Evolutionary conservation across 2,113 vertebrate species (phyloP), one percentile per base, ranked within the genome.

Genomic region (Lampris megalopsis): DNA sequence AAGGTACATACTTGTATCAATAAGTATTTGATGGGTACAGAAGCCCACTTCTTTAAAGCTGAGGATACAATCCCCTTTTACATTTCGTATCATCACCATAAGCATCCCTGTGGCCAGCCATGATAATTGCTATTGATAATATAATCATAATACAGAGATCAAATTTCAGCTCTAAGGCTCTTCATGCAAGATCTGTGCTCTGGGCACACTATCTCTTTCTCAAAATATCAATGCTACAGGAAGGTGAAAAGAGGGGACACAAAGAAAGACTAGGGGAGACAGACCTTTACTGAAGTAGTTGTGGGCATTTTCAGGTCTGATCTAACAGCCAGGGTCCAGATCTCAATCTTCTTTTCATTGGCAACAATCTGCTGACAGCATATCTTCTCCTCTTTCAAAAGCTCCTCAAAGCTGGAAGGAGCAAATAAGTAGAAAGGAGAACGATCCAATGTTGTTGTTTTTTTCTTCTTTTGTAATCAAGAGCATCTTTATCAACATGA

Each of bases 271-370:
- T 10, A 56, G 4, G 5, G 0, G 2, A 54, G 11, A 42, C 65
- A 43, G 65, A 94, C 86, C 82, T 85, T 95, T 40, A 83, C 82
- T 52, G 86, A 85, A 9, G 79, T 48, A 84, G 86, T 60, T 70
- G 88, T 6, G 75, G 80, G 77, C 57, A 45, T 45, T 79, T 89
- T 90, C 78, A 84, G 80, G 37, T 90, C 86, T 60, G 83, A 75
- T 73, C 91, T 92, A 42, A 83, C 91, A 74, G 75, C 49, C 76
- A 91, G 60, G 1, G 85, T 88, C 95, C 96, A 97, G 1, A 86
- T 86, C 85, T 97, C 95, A 47, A 98, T 94, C 93, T 95, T 98
- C 84, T 92, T 96, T 63, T 98, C 95, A 62, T 96, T 92, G 52
- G 94, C 88, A 57, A 35, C 83, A 54, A 99, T 85, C 74, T 98